Base-by-base conservation (phyloP, 2,797 vertebrate genomes). In the Hyperoplus lanceolatus region DNA sequence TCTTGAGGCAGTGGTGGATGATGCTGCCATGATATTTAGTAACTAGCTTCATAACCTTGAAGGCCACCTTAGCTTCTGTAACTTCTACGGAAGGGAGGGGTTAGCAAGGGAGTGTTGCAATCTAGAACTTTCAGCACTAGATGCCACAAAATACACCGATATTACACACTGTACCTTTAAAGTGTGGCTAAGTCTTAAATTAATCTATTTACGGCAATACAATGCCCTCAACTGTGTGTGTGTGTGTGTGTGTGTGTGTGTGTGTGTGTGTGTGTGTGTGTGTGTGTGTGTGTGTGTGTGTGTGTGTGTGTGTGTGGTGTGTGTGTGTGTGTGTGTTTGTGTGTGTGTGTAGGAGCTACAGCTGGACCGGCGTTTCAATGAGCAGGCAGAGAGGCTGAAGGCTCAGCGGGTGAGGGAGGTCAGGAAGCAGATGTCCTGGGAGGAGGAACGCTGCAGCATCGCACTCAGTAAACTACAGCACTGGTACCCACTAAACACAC, bases 371-470 rank as follows among this genome's bases (percentile, higher is more conserved):
- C 85, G 86, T 79, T 96, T 98, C 82, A 92, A 79, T 18, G 95
- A 96, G 61, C 95, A 96, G 69, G 90, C 94, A 51, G 84, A 95
- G 58, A 95, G 86, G 60, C 80, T 87, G 84, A 97, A 89, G 50
- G 91, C 85, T 29, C 80, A 92, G 70, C 93, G 69, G 68, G 93
- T 97, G 74, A 93, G 86, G 43, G 90, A 94, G 69, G 93, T 96
- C 77, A 91, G 94, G 85, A 96, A 91, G 65, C 94, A 97, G 80
- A 83, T 97, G 88, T 94, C 90, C 62, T 97, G 97, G 97, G 96
- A 98, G 75, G 87, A 89, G 11, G 96, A 98, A 90, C 96, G 91
- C 77, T 70, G 93, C 73, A 78, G 72, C 5, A 81, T 96, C 51
- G 95, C 93, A 45, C 91, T 98, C 58, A 90, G 82, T 79, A 99